phyloP scores from a whole-genome alignment of 2,113 vertebrate species.

The Pantherophis guttatus region DNA sequence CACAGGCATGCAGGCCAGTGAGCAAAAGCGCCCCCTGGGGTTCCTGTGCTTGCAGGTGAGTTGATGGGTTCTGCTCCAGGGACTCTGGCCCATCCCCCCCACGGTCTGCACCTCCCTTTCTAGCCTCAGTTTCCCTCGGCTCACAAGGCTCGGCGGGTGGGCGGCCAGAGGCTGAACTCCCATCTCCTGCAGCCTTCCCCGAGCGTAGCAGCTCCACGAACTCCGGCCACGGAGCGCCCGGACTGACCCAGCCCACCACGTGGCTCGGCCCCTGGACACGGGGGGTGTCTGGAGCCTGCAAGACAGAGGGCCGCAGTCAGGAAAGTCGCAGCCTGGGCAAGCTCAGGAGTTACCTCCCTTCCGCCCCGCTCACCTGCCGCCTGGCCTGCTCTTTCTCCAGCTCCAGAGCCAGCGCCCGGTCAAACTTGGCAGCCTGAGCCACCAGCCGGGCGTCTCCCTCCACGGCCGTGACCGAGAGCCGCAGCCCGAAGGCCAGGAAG shows the following conservation, averaged over 20 bases:
- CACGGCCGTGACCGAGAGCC: slow-evolving; percentile 80
- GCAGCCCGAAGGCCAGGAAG: slow-evolving; percentile 82
- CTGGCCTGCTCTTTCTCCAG: slow-evolving; percentile 69
- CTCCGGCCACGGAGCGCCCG: slow-evolving; percentile 72
- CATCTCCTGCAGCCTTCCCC: fast-evolving
- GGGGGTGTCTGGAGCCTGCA: slow-evolving; percentile 19
- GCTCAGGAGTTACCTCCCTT: neutral
- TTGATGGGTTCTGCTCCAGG: neutral
- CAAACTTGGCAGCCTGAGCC: slow-evolving; percentile 73
- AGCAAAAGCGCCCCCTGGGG: slow-evolving; percentile 65
- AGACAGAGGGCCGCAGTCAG: neutral
- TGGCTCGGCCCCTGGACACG: slow-evolving; percentile 67
- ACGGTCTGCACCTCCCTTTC: neutral
- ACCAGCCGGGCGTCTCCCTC: slow-evolving; percentile 79
- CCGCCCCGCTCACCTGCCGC: slow-evolving; percentile 35
- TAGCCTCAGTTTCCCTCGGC: too few relatives aligned
- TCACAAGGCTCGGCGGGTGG: fast-evolving
- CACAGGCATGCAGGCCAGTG: slow-evolving; percentile 88
- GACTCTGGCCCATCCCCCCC: neutral
- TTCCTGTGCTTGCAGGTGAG: too few relatives aligned
- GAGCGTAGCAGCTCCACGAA: slow-evolving; percentile 72
- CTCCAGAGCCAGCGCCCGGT: slow-evolving; percentile 73
- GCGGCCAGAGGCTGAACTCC: neutral
- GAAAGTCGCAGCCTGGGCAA: neutral
- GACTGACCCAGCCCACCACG: slow-evolving; percentile 77